A percentile compares a stretch with the other conserved stretches of the same genome.
phyloP scores from a whole-genome alignment of 2,113 vertebrate species.

The Megalops atlanticus region DNA sequence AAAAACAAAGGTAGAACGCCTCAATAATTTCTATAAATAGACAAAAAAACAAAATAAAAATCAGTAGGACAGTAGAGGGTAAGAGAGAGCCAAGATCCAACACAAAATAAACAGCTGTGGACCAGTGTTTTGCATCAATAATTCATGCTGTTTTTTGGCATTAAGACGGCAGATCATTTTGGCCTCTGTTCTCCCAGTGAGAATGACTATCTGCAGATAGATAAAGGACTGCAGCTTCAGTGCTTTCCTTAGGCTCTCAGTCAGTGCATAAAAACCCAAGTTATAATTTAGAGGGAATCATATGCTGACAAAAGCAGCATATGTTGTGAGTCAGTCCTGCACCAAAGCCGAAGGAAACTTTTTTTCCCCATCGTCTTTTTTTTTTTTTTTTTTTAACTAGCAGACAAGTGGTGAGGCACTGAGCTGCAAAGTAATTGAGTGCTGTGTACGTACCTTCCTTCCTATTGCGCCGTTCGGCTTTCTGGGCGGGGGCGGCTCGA shows the following conservation, averaged over 20 bases:
- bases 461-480: constrained; percentile 91
- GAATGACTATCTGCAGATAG: constrained; percentile 44
- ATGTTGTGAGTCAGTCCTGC: constrained; percentile 74
- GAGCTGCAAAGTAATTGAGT: constrained; percentile 30
- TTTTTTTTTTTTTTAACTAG: constrained; percentile 19
- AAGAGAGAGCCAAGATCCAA: neutral
- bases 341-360: constrained; percentile 61
- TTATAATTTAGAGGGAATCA: constrained; percentile 67
- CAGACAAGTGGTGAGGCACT: neutral
- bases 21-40: constrained; percentile 12
- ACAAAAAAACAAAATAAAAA: constrained; percentile 12
- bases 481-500: constrained; percentile 92
- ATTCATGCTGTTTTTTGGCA: constrained; percentile 28
- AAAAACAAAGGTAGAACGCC: constrained; percentile 38
- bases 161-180: constrained; percentile 12
- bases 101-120: constrained; percentile 15
- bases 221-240: constrained; percentile 55
- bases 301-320: constrained; percentile 71
- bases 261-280: constrained; percentile 61
- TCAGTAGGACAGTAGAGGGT: neutral
- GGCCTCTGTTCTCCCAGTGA: constrained; percentile 23
- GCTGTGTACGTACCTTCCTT: constrained; percentile 80
- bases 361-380: constrained; percentile 44
- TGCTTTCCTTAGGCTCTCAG: constrained; percentile 53
- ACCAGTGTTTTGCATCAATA: neutral